Base-by-base conservation (phyloP, 2,888 invertebrate genomes). In the Ophioninae sp. region DNA sequence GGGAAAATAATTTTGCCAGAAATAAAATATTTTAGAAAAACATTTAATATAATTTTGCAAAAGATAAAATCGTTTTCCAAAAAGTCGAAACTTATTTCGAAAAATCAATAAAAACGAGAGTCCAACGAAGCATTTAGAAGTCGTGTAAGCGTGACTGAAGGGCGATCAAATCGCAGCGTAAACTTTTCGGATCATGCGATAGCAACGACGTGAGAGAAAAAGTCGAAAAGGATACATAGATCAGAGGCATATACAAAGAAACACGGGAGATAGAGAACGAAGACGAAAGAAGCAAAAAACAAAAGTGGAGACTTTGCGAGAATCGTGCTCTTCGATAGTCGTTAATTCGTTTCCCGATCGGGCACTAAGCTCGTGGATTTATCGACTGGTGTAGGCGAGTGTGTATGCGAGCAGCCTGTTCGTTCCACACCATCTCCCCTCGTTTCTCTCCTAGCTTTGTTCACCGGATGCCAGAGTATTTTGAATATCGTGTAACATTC, bases 301-400 rank as follows among this genome's bases (percentile, higher is more conserved):
- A 72, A 69, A 30, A 79, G 72, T 82, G 84, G 79, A 79, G 78
- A 84, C 81, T 81, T 75, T 78, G 84, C 84, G 82, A 82, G 82
- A 84, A 84, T 82, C 84, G 82, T 84, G 84, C 79, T 84, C 82
- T 84, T 82, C 82, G 79, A 79, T 76, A 79, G 82, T 82, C 84
- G 84, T 84, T 84, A 84, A 84, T 84, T 84, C 84, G 82, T 84
- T 84, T 79, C 72, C 82, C 78, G 84, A 84, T 84, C 84, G 84
- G 76, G 75, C 72, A 84, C 84, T 84, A 84, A 84, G 84, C 84
- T 82, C 82, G 51, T 71, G 79, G 79, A 84, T 84, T 84, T 84
- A 84, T 84, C 84, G 84, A 84, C 82, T 79, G 67, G 79, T 73
- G 67, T 22, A 63, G 65, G 61, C 58, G 68, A 58, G 20, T 61